phyloP scores from a whole-genome alignment of 2,113 vertebrate species.

The Centropus bengalensis region DNA sequence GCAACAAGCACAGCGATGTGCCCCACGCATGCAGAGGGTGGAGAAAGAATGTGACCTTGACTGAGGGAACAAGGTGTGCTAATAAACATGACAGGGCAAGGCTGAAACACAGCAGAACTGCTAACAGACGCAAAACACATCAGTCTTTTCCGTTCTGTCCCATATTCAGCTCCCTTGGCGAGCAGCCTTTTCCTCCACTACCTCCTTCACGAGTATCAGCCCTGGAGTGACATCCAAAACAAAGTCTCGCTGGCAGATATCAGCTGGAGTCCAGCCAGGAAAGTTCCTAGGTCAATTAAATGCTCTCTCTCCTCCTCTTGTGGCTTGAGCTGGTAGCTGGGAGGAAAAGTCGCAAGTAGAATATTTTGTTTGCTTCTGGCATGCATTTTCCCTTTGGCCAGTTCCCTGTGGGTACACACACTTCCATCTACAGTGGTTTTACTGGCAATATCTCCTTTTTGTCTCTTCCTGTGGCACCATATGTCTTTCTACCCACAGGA shows the following conservation, averaged over 20 bases:
- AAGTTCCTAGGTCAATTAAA: not conserved
- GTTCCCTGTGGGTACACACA: not conserved
- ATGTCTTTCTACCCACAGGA: not conserved
- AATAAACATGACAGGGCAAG: not conserved
- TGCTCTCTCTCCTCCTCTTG: not conserved
- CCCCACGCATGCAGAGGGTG: not conserved
- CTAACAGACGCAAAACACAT: constrained; percentile 12
- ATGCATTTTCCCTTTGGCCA: not conserved
- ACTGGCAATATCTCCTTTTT: not conserved
- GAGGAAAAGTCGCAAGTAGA: not conserved
- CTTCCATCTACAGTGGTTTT: not conserved
- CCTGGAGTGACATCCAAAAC: constrained; percentile 8
- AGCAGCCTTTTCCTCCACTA: not conserved
- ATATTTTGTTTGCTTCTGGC: not conserved
- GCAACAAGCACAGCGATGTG: not conserved
- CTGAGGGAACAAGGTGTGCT: constrained; percentile 54
- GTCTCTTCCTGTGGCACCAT: not conserved
- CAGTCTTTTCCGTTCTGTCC: not conserved
- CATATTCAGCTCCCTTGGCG: not conserved
- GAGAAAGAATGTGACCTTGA: constrained; percentile 53
- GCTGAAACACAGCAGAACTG: not conserved
- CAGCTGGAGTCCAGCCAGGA: not conserved
- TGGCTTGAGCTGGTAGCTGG: not conserved
- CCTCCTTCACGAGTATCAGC: not conserved
- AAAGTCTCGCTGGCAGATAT: constrained; percentile 2